Conservation (phyloP, 2,888 invertebrate genomes). For the Anodontia alba region DNA sequence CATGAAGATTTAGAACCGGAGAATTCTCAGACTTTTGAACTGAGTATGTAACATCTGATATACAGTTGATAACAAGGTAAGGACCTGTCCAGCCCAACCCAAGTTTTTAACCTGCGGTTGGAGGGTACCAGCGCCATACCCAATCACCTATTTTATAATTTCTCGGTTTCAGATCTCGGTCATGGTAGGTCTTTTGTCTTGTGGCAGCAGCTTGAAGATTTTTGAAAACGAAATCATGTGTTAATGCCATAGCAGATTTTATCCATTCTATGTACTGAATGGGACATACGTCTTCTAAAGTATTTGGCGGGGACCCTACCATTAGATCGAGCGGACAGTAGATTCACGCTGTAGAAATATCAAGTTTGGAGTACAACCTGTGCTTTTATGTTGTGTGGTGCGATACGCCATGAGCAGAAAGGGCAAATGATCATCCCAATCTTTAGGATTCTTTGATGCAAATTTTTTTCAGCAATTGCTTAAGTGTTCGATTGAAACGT, state of each 20-base stretch:
- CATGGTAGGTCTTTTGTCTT: too few relatives aligned
- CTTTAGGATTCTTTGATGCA: constrained; percentile 36
- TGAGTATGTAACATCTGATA: neutral
- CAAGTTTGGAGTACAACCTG: constrained; percentile 36
- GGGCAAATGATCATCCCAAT: too few relatives aligned
- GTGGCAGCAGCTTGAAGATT: too few relatives aligned
- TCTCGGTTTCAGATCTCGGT: constrained; percentile 21
- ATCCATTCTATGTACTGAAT: too few relatives aligned
- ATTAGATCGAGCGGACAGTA: constrained; percentile 36
- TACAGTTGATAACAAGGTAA: constrained; percentile 24
- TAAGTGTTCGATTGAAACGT: constrained; percentile 36
- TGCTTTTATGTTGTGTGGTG: constrained; percentile 42
- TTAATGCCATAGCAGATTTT: too few relatives aligned
- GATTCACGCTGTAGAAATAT: too few relatives aligned
- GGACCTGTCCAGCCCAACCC: constrained; percentile 41
- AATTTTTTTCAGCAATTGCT: constrained; percentile 32
- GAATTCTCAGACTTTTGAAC: neutral
- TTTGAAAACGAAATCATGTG: too few relatives aligned
- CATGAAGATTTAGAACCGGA: constrained; percentile 30
- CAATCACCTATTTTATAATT: constrained; percentile 13
- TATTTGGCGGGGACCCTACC: constrained; percentile 27
- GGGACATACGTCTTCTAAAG: too few relatives aligned
- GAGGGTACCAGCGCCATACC: constrained; percentile 50
- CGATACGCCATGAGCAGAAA: too few relatives aligned
- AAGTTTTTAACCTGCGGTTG: constrained; percentile 28